Percentiles rank a stretch among this genome's conserved stretches.
Evolutionary conservation across 2,797 vertebrate species (phyloP).

Genomic region (Carcharodon carcharias): DNA sequence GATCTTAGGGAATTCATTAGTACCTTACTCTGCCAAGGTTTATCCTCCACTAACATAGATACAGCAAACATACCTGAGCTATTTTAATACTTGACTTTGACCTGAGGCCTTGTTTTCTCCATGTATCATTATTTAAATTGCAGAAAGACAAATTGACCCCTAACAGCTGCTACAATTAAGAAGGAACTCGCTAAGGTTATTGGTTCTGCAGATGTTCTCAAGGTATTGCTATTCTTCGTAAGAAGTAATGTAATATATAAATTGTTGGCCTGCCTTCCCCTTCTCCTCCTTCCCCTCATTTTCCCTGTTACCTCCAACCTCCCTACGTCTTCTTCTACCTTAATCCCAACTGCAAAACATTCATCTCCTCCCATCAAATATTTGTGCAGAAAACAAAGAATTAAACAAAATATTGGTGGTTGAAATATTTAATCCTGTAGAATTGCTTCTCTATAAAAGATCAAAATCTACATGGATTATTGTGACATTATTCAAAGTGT

Average conservation of each 20-base stretch:
- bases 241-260: neutral
- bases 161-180: neutral
- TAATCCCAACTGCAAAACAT: neutral
- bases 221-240: neutral
- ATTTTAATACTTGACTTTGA: too few species aligned
- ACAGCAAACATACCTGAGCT: neutral
- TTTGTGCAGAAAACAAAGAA: neutral
- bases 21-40: neutral
- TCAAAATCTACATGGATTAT: neutral
- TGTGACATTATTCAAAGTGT: neutral
- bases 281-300: neutral
- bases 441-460: neutral
- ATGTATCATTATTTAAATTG: neutral
- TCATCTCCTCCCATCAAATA: neutral
- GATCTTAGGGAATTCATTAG: neutral
- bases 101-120: neutral
- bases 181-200: neutral
- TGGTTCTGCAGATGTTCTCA: neutral
- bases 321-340: neutral
- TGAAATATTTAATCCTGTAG: neutral
- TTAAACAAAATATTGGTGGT: neutral
- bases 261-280: neutral
- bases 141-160: neutral
- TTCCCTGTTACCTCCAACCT: neutral
- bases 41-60: neutral